Evolutionary conservation across 2,888 invertebrate species (phyloP).

Genomic region (Perdita meconis): DNA sequence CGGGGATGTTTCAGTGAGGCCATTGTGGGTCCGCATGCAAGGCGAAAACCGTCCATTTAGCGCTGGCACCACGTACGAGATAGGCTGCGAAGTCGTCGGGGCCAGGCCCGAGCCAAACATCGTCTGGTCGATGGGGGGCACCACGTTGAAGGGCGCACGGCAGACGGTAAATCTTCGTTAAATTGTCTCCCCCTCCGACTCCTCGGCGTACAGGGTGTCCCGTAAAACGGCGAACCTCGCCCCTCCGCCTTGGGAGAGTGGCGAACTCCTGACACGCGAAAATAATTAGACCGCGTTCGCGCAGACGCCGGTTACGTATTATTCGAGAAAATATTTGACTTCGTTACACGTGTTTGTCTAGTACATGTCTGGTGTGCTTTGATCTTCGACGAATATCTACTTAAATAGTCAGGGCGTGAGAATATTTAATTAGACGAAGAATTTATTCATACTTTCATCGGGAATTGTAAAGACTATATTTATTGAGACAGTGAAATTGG

Average conservation of each 20-base stretch:
- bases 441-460: too few species aligned
- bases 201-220: neutral
- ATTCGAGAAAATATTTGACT: too few species aligned
- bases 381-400: too few species aligned
- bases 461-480: too few species aligned
- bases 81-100: conserved; percentile 90
- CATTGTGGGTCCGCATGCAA: conserved; percentile 89
- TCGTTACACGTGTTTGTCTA: too few species aligned
- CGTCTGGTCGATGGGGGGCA: conserved; percentile 91
- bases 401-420: too few species aligned
- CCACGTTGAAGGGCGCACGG: conserved; percentile 88
- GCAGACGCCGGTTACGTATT: too few species aligned
- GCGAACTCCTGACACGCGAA: neutral
- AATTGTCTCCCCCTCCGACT: conserved; percentile 12
- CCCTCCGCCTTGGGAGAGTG: neutral
- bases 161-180: conserved; percentile 86
- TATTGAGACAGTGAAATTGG: too few species aligned
- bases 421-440: too few species aligned
- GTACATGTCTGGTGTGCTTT: too few species aligned
- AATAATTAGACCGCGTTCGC: neutral
- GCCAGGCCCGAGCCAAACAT: conserved; percentile 91
- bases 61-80: conserved; percentile 89
- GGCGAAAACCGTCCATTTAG: conserved; percentile 90
- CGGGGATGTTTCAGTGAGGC: conserved; percentile 87
- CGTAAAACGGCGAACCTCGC: neutral